A percentile compares a stretch with the other conserved stretches of the same genome.
Evolutionary conservation across 2,888 invertebrate species (phyloP).

Genomic region (Timema podura): DNA sequence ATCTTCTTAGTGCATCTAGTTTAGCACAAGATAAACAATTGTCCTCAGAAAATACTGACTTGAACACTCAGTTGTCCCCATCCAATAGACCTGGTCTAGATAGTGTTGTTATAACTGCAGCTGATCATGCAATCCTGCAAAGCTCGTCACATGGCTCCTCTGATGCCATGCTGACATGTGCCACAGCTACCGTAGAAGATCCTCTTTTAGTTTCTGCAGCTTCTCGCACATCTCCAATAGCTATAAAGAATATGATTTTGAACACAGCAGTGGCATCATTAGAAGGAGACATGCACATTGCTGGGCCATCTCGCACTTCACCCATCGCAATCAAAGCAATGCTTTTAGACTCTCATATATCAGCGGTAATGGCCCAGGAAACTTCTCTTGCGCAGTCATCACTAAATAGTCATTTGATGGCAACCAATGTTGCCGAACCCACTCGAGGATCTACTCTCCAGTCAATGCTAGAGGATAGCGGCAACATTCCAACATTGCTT

Average conservation of each 20-base stretch:
- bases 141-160: not conserved
- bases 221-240: constrained; percentile 24
- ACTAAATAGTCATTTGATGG: not conserved
- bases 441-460: too few relatives aligned
- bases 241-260: constrained; percentile 26
- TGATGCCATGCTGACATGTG: not conserved
- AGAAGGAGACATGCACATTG: constrained; percentile 8
- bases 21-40: not conserved
- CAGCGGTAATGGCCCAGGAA: not conserved
- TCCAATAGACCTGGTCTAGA: not conserved
- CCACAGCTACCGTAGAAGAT: not conserved
- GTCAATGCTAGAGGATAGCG: not conserved
- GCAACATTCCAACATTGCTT: not conserved
- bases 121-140: not conserved
- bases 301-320: constrained; percentile 17
- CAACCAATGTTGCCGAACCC: not conserved
- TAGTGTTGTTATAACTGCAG: too few relatives aligned
- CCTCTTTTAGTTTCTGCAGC: not conserved
- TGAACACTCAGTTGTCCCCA: not conserved
- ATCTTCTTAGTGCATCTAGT: constrained; percentile 6
- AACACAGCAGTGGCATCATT: constrained; percentile 14
- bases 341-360: constrained; percentile 41
- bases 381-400: too few relatives aligned
- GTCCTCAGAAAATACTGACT: not conserved
- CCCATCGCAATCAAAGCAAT: constrained; percentile 25